Percentiles rank a stretch among this genome's conserved stretches.
These are phyloP conservation scores for Pyrgus malvae DNA, from an alignment of 2,888 invertebrate genomes.

Conservation along the genomic window DNA sequence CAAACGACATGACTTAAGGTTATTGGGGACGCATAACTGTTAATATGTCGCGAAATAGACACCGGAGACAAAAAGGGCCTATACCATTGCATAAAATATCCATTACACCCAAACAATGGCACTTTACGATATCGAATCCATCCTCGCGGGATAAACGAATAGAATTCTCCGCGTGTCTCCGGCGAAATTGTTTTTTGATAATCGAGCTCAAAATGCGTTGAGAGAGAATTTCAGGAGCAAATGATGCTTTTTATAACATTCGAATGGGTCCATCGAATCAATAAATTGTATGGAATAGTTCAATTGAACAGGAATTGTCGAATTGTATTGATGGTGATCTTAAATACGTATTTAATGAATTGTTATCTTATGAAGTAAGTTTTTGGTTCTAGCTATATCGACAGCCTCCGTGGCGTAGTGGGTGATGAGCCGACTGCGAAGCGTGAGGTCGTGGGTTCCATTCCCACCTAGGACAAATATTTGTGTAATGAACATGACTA, in stretches of 20 bases:
- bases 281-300: constrained; percentile 1
- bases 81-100: constrained; percentile 49
- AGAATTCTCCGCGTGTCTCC: constrained; percentile 37
- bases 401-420: no score
- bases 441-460: no score
- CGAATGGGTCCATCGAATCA: constrained; percentile 6
- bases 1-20: constrained; percentile 24
- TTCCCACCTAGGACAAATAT: no score
- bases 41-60: constrained; percentile 41
- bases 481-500: no score
- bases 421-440: no score
- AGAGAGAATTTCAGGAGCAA: constrained; percentile 19
- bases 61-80: constrained; percentile 40
- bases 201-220: constrained; percentile 22
- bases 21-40: constrained; percentile 34
- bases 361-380: no score
- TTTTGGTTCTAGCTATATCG: no score
- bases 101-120: constrained; percentile 46
- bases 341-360: background rate
- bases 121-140: constrained; percentile 46
- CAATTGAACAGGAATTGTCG: background rate
- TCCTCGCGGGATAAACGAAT: constrained; percentile 44
- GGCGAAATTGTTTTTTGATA: constrained; percentile 32
- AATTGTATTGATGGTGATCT: background rate
- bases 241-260: constrained; percentile 25